Base-by-base conservation (phyloP, 2,113 vertebrate species). In the Larimichthys polyactis region DNA sequence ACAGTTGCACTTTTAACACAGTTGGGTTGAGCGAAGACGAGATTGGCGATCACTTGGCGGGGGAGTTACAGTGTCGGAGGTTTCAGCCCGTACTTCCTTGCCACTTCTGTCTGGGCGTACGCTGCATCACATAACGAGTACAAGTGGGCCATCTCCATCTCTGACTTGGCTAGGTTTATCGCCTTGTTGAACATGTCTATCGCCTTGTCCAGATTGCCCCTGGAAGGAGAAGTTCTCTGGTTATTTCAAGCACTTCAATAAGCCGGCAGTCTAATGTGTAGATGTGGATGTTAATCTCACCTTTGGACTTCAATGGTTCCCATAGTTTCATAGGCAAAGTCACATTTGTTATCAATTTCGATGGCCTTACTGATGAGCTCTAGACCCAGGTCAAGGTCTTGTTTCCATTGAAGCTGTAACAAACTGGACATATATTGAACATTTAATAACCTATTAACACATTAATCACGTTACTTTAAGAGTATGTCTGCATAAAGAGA, bases 151-250 rank as follows among this genome's bases (percentile, higher is more conserved):
- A 99, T 99, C 91, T 99, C 98, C 98, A 99, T 99, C 94, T 99
- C 98, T 0, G 98, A 99, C 92, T 99, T 99, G 90, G 98, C 98
- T 83, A 99, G 91, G 91, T 99, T 99, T 87, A 99, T 99, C 84
- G 98, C 98, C 95, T 98, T 99, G 96, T 99, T 99, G 95, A 99
- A 99, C 98, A 99, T 99, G 60, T 99, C 98, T 87, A 99, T 99
- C 60, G 98, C 98, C 96, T 98, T 99, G 91, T 99, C 97, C 94
- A 99, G 96, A 89, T 99, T 99, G 71, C 98, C 98, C 94, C 98
- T 99, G 94, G 88, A 95, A 95, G 66, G 12, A 83, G 36, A 59
- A 55, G 32, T 0, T 49, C 3, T 55, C 19, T 1, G n/a, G 77
- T 91, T 85, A 78, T 5, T 67, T 7, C 3, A 68, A 20, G 32